phyloP scores from a whole-genome alignment of 2,113 vertebrate genomes.

The Ellobius talpinus region DNA sequence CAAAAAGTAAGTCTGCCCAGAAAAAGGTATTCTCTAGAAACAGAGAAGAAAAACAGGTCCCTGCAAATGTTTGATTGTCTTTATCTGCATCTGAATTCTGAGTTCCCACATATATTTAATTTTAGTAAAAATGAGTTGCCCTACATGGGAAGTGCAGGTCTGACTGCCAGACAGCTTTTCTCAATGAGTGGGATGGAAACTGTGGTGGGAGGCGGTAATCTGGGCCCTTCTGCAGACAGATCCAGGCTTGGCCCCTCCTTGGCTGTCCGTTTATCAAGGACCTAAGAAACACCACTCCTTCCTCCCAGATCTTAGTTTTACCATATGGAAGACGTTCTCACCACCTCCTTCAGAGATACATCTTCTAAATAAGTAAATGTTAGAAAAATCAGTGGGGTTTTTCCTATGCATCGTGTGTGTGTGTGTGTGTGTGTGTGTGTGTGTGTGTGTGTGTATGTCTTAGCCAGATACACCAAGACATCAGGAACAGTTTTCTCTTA shows the following conservation, averaged over 20 bases:
- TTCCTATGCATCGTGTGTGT: neutral
- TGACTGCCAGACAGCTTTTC: neutral
- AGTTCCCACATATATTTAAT: conserved; percentile 6
- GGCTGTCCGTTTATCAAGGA: neutral
- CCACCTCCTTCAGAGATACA: neutral
- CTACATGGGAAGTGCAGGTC: neutral
- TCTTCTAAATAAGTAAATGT: neutral
- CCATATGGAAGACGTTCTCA: neutral
- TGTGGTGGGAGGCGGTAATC: too few species aligned
- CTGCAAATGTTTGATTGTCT: neutral
- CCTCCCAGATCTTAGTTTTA: neutral
- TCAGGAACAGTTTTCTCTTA: neutral
- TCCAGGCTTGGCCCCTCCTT: fast-evolving
- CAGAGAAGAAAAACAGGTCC: conserved; percentile 57
- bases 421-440: too few species aligned
- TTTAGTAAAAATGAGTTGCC: conserved; percentile 27
- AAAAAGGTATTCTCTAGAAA: conserved; percentile 63
- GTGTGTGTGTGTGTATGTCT: neutral
- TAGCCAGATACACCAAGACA: neutral
- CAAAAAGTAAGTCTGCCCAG: conserved; percentile 66
- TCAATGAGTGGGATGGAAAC: neutral
- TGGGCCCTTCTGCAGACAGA: too few species aligned
- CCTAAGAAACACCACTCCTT: neutral
- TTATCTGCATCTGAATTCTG: conserved; percentile 48
- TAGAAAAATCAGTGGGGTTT: neutral